phyloP scores from a whole-genome alignment of 2,888 invertebrate genomes.

The Ischnus inquisitorius region DNA sequence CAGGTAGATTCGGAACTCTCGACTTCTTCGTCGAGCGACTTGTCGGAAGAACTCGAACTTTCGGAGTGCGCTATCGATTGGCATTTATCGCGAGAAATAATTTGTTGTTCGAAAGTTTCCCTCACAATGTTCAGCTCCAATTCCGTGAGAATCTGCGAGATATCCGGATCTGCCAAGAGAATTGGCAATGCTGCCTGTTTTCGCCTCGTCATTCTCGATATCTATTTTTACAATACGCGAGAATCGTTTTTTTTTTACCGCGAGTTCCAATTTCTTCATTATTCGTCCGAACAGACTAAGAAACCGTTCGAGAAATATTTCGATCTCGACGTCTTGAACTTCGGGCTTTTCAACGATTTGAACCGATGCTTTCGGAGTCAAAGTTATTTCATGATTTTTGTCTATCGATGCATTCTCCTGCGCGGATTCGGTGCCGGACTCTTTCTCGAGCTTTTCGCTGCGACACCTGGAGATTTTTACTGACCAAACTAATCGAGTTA shows the following conservation, averaged over 20 bases:
- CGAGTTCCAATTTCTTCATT: conserved; percentile 61
- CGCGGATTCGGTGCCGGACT: background rate
- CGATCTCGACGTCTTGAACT: conserved; percentile 49
- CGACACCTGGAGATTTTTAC: conserved; percentile 34
- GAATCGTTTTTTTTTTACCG: conserved; percentile 35
- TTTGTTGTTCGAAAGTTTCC: conserved; percentile 1
- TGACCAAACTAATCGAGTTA: background rate
- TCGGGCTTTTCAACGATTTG: conserved; percentile 41
- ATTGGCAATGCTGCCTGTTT: conserved; percentile 61
- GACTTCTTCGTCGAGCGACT: conserved; percentile 30
- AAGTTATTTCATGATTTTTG: background rate
- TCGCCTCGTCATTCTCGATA: background rate
- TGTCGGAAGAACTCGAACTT: background rate
- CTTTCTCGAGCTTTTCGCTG: background rate
- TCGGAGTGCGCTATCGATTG: background rate
- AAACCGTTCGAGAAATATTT: conserved; percentile 60
- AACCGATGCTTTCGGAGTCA: conserved; percentile 42
- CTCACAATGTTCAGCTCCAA: conserved; percentile 38
- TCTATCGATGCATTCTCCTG: background rate
- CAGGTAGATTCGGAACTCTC: conserved; percentile 38
- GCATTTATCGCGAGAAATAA: background rate
- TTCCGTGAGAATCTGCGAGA: conserved; percentile 22
- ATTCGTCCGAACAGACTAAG: conserved; percentile 44
- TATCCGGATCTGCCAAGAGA: conserved; percentile 47
- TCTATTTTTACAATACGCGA: background rate